A percentile compares a stretch with the other conserved stretches of the same genome.
Conservation (phyloP, 2,888 invertebrate genomes). For the Troides oblongomaculatus region DNA sequence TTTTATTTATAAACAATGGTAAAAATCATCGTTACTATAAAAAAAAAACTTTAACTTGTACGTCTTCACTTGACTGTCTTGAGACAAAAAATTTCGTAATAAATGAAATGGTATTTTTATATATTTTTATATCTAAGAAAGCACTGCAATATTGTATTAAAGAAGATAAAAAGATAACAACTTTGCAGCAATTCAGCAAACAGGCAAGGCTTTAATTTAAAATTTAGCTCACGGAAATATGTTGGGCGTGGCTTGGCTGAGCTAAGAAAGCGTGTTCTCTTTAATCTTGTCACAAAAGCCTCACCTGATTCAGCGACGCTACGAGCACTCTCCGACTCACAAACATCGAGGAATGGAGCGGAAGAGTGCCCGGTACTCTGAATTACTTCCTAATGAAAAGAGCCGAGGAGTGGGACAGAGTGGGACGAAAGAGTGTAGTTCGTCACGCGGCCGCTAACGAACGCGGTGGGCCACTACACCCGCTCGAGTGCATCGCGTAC, state of each 20-base stretch:
- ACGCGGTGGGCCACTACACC: constrained; percentile 66
- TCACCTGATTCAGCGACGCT: constrained; percentile 73
- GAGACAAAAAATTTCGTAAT: no score
- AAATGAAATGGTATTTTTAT: no score
- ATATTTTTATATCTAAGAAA: neutral
- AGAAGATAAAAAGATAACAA: constrained; percentile 13
- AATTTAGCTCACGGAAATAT: constrained; percentile 66
- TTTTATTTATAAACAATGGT: no score
- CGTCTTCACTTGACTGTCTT: no score
- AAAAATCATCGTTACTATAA: no score
- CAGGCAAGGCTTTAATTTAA: constrained; percentile 56
- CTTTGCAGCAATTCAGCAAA: constrained; percentile 38
- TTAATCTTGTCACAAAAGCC: constrained; percentile 79
- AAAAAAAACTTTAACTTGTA: no score
- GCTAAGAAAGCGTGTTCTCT: constrained; percentile 73
- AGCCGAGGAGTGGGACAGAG: constrained; percentile 70
- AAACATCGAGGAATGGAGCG: constrained; percentile 76
- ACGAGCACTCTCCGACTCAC: constrained; percentile 65
- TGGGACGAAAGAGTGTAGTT: constrained; percentile 55
- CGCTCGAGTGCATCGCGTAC: constrained; percentile 50
- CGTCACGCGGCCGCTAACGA: constrained; percentile 76
- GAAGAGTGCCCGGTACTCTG: constrained; percentile 75
- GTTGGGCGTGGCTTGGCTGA: constrained; percentile 35
- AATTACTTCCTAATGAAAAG: constrained; percentile 81
- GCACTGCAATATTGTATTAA: neutral